Percentiles rank a stretch among this genome's conserved stretches.
Evolutionary conservation across 2,888 invertebrate genomes (phyloP).

Genomic region (Tiliacea aurago): DNA sequence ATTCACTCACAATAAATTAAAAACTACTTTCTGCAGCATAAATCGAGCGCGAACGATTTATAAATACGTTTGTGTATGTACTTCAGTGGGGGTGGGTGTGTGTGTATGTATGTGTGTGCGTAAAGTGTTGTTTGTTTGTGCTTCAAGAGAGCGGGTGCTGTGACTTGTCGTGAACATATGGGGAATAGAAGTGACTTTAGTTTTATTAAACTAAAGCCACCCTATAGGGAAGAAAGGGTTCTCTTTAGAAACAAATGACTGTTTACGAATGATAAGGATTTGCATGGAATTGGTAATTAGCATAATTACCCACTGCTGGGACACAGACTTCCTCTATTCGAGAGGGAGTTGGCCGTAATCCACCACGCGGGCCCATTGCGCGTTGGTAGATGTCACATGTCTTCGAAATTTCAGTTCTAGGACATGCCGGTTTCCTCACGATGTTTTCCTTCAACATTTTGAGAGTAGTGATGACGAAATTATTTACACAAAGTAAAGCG

Average conservation of each 20-base stretch:
- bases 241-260: background rate
- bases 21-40: conserved; percentile 38
- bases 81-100: background rate
- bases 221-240: background rate
- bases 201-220: background rate
- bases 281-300: too few relatives aligned
- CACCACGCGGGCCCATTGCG: too few relatives aligned
- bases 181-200: conserved; percentile 43
- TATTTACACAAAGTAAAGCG: too few relatives aligned
- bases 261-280: background rate
- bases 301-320: too few relatives aligned
- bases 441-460: too few relatives aligned
- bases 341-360: too few relatives aligned
- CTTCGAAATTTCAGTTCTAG: too few relatives aligned
- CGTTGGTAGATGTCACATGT: too few relatives aligned
- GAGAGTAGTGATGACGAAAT: too few relatives aligned
- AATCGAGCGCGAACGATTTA: conserved; percentile 42
- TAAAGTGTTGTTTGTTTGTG: conserved; percentile 60
- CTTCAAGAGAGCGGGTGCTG: conserved; percentile 42
- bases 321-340: too few relatives aligned
- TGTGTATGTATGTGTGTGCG: conserved; percentile 13
- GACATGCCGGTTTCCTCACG: too few relatives aligned
- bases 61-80: conserved; percentile 27
- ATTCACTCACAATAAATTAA: conserved; percentile 50
- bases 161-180: conserved; percentile 29